Evolutionary conservation across 2,113 vertebrate species (phyloP).

Genomic region (Lonchura striata): DNA sequence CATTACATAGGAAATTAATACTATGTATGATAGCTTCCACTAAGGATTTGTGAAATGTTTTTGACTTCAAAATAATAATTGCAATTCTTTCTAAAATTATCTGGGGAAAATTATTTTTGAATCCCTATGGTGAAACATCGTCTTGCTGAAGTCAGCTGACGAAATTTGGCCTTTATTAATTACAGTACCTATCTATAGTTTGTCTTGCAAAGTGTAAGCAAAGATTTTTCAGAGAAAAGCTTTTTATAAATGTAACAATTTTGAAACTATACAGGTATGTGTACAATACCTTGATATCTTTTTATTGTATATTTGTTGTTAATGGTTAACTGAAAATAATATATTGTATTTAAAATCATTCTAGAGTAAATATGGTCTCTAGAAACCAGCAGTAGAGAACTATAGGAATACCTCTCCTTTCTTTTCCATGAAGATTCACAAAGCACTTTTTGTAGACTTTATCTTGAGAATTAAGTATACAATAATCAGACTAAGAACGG

Average conservation of each 20-base stretch:
- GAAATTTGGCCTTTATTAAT: neutral
- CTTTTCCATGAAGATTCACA: neutral
- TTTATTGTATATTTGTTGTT: neutral
- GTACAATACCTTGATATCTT: neutral
- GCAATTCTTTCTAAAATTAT: neutral
- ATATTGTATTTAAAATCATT: neutral
- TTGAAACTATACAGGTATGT: neutral
- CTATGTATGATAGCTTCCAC: neutral
- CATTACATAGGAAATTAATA: constrained; percentile 4
- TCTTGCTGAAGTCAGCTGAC: neutral
- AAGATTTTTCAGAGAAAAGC: neutral
- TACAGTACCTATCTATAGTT: neutral
- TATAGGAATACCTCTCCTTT: neutral
- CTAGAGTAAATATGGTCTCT: neutral
- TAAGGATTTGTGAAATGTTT: neutral
- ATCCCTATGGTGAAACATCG: neutral
- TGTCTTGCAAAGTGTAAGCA: neutral
- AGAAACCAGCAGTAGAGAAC: neutral
- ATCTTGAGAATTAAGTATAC: neutral
- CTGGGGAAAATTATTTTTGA: neutral
- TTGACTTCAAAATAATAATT: constrained; percentile 3
- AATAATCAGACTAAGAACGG: neutral
- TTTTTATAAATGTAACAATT: neutral
- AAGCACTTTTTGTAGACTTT: neutral
- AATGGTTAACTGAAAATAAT: neutral